Percentiles rank a stretch among this genome's conserved stretches.
Evolutionary conservation across 2,113 vertebrate genomes (phyloP).

Genomic region (Lepus timidus): DNA sequence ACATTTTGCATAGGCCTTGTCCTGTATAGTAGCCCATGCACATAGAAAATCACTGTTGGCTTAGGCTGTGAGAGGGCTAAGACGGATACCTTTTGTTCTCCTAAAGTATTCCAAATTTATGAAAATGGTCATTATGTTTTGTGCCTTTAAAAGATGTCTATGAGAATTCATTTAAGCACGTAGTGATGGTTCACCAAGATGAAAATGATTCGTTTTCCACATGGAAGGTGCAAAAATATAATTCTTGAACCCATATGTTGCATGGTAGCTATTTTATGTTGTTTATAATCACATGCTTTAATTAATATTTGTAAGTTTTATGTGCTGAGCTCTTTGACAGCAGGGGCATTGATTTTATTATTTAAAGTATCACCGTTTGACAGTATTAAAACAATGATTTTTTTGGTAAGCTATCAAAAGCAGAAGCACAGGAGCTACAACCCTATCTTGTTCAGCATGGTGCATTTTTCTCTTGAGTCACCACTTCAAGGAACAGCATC

Average conservation of each 20-base stretch:
- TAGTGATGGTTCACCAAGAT: background rate
- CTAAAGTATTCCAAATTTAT: background rate
- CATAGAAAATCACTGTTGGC: background rate
- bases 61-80: background rate
- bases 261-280: background rate
- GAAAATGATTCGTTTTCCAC: slow-evolving; percentile 1
- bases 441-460: background rate
- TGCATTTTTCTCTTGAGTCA: background rate
- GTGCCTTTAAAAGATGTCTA: background rate
- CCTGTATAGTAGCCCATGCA: background rate
- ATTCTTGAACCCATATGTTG: background rate
- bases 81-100: background rate
- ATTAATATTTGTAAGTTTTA: background rate
- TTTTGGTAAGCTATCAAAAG: background rate
- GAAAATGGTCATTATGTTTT: background rate
- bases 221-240: background rate
- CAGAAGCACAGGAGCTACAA: background rate
- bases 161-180: background rate
- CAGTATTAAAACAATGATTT: background rate
- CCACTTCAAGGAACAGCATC: background rate
- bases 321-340: background rate
- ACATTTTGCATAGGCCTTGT: background rate
- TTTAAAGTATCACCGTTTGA: background rate
- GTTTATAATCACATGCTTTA: background rate
- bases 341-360: slow-evolving; percentile 15